phyloP scores from a whole-genome alignment of 2,113 vertebrate species.

The Rhombomys opimus region DNA sequence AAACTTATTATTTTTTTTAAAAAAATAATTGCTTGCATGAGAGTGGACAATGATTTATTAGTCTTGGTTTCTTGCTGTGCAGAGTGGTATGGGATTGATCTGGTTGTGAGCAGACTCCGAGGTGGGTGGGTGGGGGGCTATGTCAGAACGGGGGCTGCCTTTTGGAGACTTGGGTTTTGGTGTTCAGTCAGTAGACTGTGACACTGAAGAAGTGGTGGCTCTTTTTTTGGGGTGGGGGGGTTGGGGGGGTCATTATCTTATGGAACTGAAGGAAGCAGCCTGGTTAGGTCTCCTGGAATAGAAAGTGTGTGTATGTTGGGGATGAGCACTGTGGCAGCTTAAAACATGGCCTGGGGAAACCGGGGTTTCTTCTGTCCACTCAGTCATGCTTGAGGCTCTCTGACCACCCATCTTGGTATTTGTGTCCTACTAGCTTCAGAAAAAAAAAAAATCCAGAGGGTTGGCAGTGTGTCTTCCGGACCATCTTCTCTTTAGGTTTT shows the following conservation, averaged over 20 bases:
- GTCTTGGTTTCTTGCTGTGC: slow-evolving; percentile 79
- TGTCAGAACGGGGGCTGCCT: slow-evolving; percentile 75
- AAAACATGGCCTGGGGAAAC: accelerated
- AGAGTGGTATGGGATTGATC: slow-evolving; percentile 82
- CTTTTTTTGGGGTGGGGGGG: too few species aligned
- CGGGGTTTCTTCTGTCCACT: not conserved
- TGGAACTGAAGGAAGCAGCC: accelerated
- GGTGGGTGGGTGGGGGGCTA: slow-evolving; percentile 63
- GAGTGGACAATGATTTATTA: slow-evolving; percentile 87
- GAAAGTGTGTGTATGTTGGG: not conserved
- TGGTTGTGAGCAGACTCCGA: slow-evolving; percentile 44
- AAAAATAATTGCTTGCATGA: slow-evolving; percentile 89
- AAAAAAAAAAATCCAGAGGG: not conserved
- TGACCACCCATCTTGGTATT: not conserved
- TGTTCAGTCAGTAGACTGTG: not conserved
- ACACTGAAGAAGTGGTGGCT: not conserved
- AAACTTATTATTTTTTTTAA: slow-evolving; percentile 86
- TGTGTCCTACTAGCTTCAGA: too few species aligned
- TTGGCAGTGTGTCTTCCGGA: not conserved
- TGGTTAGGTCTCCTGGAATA: not conserved
- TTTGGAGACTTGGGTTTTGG: not conserved
- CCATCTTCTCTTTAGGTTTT: not conserved
- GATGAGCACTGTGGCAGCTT: not conserved
- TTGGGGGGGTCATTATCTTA: accelerated
- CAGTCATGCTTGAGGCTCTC: too few species aligned